Evolutionary conservation across 23 tunicate species (phyloP).

Genomic region (Aplidium turbinatum): DNA sequence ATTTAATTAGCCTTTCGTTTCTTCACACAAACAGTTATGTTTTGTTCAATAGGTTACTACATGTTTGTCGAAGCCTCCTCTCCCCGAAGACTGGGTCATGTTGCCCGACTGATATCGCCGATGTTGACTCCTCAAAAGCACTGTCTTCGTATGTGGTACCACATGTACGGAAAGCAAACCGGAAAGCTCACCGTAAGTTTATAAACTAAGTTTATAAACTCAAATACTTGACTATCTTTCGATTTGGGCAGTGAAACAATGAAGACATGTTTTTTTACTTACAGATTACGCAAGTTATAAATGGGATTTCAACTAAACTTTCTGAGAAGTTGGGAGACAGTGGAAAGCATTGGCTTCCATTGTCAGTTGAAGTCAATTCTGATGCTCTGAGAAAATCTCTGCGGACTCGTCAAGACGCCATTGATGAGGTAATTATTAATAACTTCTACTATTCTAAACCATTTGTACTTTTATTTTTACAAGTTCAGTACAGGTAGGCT

Average conservation of each 20-base stretch:
- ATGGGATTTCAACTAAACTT: constrained; percentile 33
- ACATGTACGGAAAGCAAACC: constrained; percentile 95
- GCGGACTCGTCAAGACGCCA: no score
- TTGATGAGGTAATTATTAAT: no score
- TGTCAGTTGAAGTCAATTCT: constrained; percentile 60
- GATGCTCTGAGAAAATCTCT: constrained; percentile 25
- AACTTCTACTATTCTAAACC: no score
- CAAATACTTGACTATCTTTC: not conserved
- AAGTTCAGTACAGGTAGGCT: no score
- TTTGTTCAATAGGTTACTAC: constrained; percentile 71
- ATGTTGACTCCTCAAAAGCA: constrained; percentile 57
- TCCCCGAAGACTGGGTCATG: constrained; percentile 74
- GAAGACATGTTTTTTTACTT: not conserved
- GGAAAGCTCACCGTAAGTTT: constrained; percentile 60
- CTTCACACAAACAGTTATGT: no score
- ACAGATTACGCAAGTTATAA: constrained; percentile 43
- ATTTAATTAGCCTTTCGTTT: no score
- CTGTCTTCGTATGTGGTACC: constrained; percentile 85
- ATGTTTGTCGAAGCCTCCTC: constrained; percentile 94
- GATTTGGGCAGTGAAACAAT: not conserved
- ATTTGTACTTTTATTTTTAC: no score
- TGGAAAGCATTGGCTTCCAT: constrained; percentile 62
- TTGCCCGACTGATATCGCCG: constrained; percentile 72
- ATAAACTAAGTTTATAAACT: not conserved
- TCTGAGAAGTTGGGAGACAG: constrained; percentile 65